A percentile compares a stretch with the other conserved stretches of the same genome.
Evolutionary conservation across 2,797 vertebrate genomes (phyloP).

Genomic region (Acropternis orthonyx): DNA sequence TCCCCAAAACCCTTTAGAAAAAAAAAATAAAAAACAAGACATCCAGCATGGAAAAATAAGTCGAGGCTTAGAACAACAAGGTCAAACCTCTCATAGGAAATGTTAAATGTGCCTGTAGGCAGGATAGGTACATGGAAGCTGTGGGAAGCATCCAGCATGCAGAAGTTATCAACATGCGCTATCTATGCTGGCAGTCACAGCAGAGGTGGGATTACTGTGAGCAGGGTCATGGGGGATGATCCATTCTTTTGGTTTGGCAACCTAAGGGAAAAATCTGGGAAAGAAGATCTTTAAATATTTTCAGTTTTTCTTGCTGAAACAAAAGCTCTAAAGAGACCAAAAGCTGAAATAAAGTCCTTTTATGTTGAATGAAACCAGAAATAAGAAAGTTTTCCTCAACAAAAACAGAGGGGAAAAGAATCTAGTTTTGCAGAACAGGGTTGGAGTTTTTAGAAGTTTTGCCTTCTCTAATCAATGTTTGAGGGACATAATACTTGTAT

Average conservation of each 20-base stretch:
- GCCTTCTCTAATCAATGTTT: constrained; percentile 11
- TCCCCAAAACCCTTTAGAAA: neutral
- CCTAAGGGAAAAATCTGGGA: constrained; percentile 56
- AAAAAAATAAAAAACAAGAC: neutral
- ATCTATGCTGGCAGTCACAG: constrained; percentile 46
- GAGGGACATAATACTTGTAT: neutral
- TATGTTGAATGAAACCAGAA: constrained; percentile 62
- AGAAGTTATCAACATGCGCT: constrained; percentile 41
- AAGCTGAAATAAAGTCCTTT: constrained; percentile 34
- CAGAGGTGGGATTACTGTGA: neutral
- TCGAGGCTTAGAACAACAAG: constrained; percentile 39
- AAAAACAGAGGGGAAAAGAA: neutral
- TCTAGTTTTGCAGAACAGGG: neutral
- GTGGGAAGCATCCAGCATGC: constrained; percentile 45
- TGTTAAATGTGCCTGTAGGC: constrained; percentile 41
- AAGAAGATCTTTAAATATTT: constrained; percentile 61
- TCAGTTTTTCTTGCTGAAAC: constrained; percentile 57
- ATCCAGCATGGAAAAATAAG: constrained; percentile 62
- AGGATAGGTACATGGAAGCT: constrained; percentile 37
- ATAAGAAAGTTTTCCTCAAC: constrained; percentile 44
- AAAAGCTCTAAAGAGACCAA: constrained; percentile 61
- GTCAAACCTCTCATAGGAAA: constrained; percentile 38
- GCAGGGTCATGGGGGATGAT: constrained; percentile 12
- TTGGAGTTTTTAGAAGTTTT: constrained; percentile 32
- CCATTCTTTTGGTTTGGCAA: constrained; percentile 64